Conservation (phyloP, 2,888 invertebrate species). For the Digitonthophagus gazella region DNA sequence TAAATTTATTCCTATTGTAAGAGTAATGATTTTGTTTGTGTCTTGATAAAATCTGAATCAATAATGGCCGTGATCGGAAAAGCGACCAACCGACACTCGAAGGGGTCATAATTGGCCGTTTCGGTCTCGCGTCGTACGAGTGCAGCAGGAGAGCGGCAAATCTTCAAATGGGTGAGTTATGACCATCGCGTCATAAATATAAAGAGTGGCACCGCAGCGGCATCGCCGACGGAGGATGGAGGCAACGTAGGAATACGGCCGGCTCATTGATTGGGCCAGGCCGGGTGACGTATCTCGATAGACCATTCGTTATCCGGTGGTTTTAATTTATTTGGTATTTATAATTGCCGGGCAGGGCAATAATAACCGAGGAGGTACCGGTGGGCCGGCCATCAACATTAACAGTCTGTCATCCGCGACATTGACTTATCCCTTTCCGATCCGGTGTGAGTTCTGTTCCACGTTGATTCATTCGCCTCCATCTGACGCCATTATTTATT, state of each 20-base stretch:
- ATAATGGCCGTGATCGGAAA: background rate
- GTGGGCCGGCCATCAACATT: conserved; percentile 39
- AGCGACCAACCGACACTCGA: background rate
- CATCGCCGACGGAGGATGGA: background rate
- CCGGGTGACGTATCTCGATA: conserved; percentile 33
- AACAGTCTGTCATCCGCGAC: conserved; percentile 39
- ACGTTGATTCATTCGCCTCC: conserved; percentile 39
- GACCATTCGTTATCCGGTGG: conserved; percentile 32
- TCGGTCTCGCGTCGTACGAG: background rate
- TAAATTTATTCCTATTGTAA: background rate
- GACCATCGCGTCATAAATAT: conserved; percentile 13
- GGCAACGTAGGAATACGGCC: conserved; percentile 12
- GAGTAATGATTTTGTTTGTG: background rate
- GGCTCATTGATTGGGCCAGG: conserved; percentile 27
- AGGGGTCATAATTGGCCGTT: background rate
- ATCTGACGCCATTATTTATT: conserved; percentile 43
- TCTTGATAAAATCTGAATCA: background rate
- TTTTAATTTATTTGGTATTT: conserved; percentile 40
- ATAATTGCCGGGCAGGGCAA: conserved; percentile 37
- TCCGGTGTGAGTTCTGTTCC: conserved; percentile 38
- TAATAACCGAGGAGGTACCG: conserved; percentile 38
- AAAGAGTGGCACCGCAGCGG: conserved; percentile 5
- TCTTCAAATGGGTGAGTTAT: conserved; percentile 16
- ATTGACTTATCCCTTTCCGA: conserved; percentile 40
- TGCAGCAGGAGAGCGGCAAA: conserved; percentile 8